A percentile compares a stretch with the other conserved stretches of the same genome.
Evolutionary conservation across 2,113 vertebrate genomes (phyloP).

Genomic region (Cyanoliseus patagonus): DNA sequence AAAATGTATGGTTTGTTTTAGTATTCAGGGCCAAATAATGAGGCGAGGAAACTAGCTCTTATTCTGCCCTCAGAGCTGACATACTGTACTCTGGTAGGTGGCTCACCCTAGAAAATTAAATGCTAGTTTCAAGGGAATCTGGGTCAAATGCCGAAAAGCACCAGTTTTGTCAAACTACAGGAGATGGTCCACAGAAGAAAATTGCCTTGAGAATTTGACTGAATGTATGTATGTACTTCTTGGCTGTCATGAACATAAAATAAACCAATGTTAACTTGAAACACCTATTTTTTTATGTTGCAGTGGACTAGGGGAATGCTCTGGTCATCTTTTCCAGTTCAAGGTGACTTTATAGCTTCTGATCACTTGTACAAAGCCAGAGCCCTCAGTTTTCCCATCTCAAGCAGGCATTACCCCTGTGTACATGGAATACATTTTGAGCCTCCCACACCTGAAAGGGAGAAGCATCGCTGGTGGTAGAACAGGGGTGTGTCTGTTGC

Average conservation of each 20-base stretch:
- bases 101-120: background rate
- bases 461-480: conserved; percentile 35
- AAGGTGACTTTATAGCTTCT: background rate
- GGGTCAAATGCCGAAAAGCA: background rate
- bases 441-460: conserved; percentile 21
- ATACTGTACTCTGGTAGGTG: background rate
- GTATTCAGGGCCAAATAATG: background rate
- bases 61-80: background rate
- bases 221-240: background rate
- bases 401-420: background rate
- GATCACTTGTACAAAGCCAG: background rate
- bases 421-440: background rate
- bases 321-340: background rate
- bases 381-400: background rate
- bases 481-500: conserved; percentile 33
- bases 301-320: background rate
- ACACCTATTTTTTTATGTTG: background rate
- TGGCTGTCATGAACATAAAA: background rate
- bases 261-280: background rate
- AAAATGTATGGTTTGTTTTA: background rate
- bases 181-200: background rate
- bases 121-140: background rate
- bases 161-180: background rate
- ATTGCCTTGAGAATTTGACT: background rate
- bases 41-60: background rate